These are phyloP conservation scores for Glaucidium brasilianum DNA, from an alignment of 2,113 vertebrate species.

Conservation along the genomic window DNA sequence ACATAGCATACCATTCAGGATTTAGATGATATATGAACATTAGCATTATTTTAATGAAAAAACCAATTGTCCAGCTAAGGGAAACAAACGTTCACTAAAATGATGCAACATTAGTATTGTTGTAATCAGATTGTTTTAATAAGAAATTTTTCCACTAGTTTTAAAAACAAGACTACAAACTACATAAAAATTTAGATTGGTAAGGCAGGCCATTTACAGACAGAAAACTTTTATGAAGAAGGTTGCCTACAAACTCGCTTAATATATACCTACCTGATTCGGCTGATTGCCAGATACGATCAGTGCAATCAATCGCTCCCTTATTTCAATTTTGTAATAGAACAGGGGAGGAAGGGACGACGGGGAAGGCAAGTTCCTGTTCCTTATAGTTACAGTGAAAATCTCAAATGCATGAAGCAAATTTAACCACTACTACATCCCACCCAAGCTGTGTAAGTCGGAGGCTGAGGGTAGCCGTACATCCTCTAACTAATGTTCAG, in stretches of 20 bases:
- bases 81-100: background rate
- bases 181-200: background rate
- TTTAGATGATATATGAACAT: accelerated
- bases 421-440: background rate
- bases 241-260: background rate
- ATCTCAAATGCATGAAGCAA: background rate
- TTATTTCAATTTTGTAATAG: background rate
- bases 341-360: accelerated
- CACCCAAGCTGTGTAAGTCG: accelerated
- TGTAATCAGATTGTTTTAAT: background rate
- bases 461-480: accelerated
- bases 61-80: background rate
- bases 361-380: background rate
- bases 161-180: background rate
- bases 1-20: background rate
- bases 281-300: background rate
- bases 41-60: background rate
- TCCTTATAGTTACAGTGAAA: background rate
- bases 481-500: background rate
- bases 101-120: background rate
- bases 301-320: background rate
- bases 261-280: background rate
- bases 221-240: background rate
- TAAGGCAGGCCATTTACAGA: background rate
- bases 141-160: background rate